Conservation (phyloP, 2,888 invertebrate species). For the Mystacides longicornis region DNA sequence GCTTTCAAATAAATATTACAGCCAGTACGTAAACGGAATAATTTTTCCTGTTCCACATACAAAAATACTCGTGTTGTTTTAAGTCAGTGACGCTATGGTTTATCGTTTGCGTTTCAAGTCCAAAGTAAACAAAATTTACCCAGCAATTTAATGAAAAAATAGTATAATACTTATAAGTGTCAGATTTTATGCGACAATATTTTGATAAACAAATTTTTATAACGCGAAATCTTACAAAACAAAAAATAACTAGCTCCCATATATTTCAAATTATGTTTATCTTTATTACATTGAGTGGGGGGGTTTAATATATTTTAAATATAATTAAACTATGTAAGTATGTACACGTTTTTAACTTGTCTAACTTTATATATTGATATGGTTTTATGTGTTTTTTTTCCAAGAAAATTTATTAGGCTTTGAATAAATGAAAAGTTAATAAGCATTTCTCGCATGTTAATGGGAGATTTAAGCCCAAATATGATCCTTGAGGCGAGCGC, state of each 20-base stretch:
- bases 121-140: not conserved
- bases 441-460: not conserved
- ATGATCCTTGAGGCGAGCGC: not conserved
- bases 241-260: not conserved
- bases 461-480: not conserved
- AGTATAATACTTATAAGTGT: conserved; percentile 6
- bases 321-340: conserved; percentile 1
- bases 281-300: not conserved
- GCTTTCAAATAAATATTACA: too few species aligned
- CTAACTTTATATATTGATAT: too few species aligned
- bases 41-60: too few species aligned
- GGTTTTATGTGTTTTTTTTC: not conserved
- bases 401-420: not conserved
- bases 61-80: too few species aligned
- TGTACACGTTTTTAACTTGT: not conserved
- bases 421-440: not conserved
- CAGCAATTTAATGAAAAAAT: not conserved
- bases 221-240: not conserved
- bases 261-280: not conserved
- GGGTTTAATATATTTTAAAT: conserved; percentile 1
- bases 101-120: too few species aligned
- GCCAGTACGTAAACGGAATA: too few species aligned
- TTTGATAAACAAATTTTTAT: conserved; percentile 3
- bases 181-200: conserved; percentile 8
- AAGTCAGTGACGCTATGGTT: too few species aligned